Evolutionary conservation across 2,888 invertebrate species (phyloP).

Genomic region (Caenorhabditis sp.): DNA sequence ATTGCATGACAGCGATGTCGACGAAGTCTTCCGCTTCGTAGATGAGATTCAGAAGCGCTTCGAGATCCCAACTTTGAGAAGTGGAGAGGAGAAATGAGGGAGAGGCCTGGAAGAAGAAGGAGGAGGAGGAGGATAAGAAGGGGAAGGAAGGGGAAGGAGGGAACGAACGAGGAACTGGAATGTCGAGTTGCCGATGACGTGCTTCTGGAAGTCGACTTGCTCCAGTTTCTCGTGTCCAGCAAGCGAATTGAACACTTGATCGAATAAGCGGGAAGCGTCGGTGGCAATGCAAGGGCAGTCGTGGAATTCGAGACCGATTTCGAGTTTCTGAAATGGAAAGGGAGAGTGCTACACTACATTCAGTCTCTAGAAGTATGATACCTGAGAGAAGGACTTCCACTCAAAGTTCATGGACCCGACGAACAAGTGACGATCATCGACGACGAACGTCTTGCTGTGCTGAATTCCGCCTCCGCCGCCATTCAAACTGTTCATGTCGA

Average conservation of each 20-base stretch:
- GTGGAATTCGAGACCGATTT: slow-evolving; percentile 59
- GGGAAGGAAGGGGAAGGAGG: no score
- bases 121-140: no score
- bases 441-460: slow-evolving; percentile 58
- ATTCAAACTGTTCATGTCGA: slow-evolving; percentile 60
- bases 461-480: slow-evolving; percentile 63
- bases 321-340: slow-evolving; percentile 43
- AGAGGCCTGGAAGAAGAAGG: slow-evolving; percentile 43
- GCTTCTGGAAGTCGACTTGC: slow-evolving; percentile 28
- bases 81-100: slow-evolving; percentile 57
- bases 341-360: not conserved
- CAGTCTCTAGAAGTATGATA: not conserved
- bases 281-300: slow-evolving; percentile 56
- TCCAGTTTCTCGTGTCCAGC: slow-evolving; percentile 48
- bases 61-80: slow-evolving; percentile 59
- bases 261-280: slow-evolving; percentile 50
- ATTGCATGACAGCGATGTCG: slow-evolving; percentile 65
- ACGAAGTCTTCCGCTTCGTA: slow-evolving; percentile 55
- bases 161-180: slow-evolving; percentile 52
- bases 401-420: slow-evolving; percentile 63
- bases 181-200: slow-evolving; percentile 48
- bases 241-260: slow-evolving; percentile 45
- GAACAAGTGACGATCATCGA: slow-evolving; percentile 56
- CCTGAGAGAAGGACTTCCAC: slow-evolving; percentile 63
- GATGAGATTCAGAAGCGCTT: slow-evolving; percentile 55